Conservation (phyloP, 2,113 vertebrate genomes). For the Alligator mississippiensis region DNA sequence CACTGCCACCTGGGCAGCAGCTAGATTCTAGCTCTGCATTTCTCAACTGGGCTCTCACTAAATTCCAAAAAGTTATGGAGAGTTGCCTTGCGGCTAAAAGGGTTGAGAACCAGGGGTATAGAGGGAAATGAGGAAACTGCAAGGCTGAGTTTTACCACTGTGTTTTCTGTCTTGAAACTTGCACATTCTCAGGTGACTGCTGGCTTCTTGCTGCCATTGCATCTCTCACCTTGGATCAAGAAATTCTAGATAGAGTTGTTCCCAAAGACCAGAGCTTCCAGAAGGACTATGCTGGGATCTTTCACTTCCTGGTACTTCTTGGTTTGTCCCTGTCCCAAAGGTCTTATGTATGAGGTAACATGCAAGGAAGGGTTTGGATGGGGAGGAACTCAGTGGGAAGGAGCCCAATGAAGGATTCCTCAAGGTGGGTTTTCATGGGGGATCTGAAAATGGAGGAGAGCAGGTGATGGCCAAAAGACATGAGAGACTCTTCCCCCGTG, state of each 20-base stretch:
- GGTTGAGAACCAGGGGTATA: neutral
- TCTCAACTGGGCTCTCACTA: no score
- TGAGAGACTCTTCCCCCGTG: neutral
- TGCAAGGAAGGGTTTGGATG: neutral
- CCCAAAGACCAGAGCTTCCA: slow-evolving; percentile 79
- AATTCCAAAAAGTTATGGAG: no score
- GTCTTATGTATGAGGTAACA: neutral
- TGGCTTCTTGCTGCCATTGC: slow-evolving; percentile 84
- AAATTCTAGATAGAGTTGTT: slow-evolving; percentile 74
- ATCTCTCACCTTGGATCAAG: slow-evolving; percentile 79
- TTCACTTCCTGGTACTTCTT: slow-evolving; percentile 80
- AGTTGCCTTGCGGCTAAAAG: no score
- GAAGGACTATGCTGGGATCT: slow-evolving; percentile 79
- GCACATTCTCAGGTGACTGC: slow-evolving; percentile 75
- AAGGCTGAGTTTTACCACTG: neutral
- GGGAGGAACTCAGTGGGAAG: neutral
- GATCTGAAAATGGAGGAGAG: neutral
- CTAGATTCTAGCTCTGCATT: no score
- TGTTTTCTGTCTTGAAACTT: neutral
- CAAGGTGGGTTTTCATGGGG: neutral
- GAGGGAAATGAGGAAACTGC: neutral
- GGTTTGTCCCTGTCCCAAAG: neutral
- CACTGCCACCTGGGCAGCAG: no score
- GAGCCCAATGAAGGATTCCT: neutral
- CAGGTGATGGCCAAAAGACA: neutral